These are phyloP conservation scores for Anguilla megastoma DNA, from an alignment of 2,797 vertebrate species.

Conservation along the genomic window DNA sequence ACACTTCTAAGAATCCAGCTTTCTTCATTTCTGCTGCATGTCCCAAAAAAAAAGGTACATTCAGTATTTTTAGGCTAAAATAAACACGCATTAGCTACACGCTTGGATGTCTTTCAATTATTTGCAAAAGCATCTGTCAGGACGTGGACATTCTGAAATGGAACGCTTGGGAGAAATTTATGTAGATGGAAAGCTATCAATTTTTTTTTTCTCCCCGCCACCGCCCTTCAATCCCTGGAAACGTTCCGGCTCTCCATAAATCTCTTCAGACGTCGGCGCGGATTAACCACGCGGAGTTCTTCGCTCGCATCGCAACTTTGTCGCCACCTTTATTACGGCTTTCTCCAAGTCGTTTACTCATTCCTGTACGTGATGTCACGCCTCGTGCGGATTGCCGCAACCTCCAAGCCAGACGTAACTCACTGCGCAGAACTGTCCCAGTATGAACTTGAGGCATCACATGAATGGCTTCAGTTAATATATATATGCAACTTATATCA, in stretches of 20 bases:
- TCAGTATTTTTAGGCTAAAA: neutral
- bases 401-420: neutral
- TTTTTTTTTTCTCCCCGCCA: neutral
- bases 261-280: neutral
- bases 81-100: neutral
- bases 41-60: neutral
- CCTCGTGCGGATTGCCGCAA: neutral
- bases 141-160: neutral
- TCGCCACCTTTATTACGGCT: neutral
- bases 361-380: neutral
- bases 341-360: neutral
- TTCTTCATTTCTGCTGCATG: neutral
- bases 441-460: neutral
- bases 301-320: neutral
- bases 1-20: neutral
- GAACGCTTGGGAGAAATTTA: neutral
- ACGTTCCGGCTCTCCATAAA: neutral
- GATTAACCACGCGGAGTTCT: conserved; percentile 17
- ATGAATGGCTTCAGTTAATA: neutral
- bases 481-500: too few species aligned
- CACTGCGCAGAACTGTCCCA: neutral
- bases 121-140: conserved; percentile 11
- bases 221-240: conserved; percentile 23
- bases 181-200: conserved; percentile 23
- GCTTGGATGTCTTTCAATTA: conserved; percentile 24